Base-by-base conservation (phyloP, 2,797 vertebrate genomes). In the Heterohyrax brucei region DNA sequence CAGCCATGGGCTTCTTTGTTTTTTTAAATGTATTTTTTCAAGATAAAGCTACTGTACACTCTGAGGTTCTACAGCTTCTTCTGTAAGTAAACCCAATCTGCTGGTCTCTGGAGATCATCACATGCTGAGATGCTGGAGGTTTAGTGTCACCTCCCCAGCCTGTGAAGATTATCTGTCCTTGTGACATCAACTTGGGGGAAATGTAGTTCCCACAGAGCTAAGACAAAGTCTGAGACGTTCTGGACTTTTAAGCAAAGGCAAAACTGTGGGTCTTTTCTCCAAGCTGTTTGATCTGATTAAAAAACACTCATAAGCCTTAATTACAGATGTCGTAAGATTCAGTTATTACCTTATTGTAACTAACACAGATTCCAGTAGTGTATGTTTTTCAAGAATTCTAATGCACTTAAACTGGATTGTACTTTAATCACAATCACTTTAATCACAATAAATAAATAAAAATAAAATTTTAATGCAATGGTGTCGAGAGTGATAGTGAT, bases 271-370 rank as follows among this genome's bases (percentile, higher is more conserved):
- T 80, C 39, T 70, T 88, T n/a, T 53, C 76, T 46, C 53, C n/a
- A 5, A 64, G 30, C 3, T 21, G 26, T 39, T 28, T 56, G 10
- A 81, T 26, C 12, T 5, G 0, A 61, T 72, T 73, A 91, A 78
- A 28, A 91, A 94, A 94, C 94, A 87, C 22, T 44, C 59, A 73
- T 39, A 53, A 56, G 22, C 14, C 21, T 73, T 80, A 70, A 46
- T 26, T 48, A 84, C 13, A 79, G 39, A 46, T 33, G 26, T 56
- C 72, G 85, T 28, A 18, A 4, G 10, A 22, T 91, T 59, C 84
- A 88, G 19, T 21, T 24, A 30, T n/a, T 73, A 85, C 5, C 61
- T 44, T 33, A 80, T 21, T 72, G 2, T 48, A 81, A 81, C 66
- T 64, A 84, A 59, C 26, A 30, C 30, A 70, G 24, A 53, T 5